Evolutionary conservation across 1,140 invertebrate genomes (phyloP).

Genomic region (Megalonaias nervosa): DNA sequence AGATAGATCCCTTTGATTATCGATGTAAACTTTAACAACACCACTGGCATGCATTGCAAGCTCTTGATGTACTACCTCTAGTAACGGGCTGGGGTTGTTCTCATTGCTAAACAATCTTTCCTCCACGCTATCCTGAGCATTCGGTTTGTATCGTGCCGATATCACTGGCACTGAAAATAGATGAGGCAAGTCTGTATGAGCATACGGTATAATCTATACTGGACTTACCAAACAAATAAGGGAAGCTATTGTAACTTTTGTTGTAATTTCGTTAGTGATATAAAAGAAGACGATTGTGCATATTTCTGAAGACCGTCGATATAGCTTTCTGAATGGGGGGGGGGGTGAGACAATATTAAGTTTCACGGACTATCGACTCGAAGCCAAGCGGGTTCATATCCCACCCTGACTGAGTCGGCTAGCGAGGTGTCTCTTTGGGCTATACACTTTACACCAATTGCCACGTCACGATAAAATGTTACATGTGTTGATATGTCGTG

Average conservation of each 20-base stretch:
- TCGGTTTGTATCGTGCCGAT: conserved; percentile 14
- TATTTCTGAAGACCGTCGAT: too few relatives aligned
- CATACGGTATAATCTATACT: not conserved
- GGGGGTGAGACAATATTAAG: not conserved
- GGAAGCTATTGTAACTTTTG: too few relatives aligned
- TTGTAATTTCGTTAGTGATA: too few relatives aligned
- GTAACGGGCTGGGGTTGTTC: conserved; percentile 33
- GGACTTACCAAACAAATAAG: not conserved
- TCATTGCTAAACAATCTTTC: conserved; percentile 24
- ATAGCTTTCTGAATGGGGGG: not conserved
- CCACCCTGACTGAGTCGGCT: too few relatives aligned
- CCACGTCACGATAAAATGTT: too few relatives aligned
- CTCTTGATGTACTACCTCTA: conserved; percentile 33
- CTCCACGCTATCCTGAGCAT: not conserved
- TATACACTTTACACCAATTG: too few relatives aligned
- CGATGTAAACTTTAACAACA: conserved; percentile 23
- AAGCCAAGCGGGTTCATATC: too few relatives aligned
- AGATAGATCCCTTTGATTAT: conserved; percentile 19
- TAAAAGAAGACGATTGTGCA: too few relatives aligned
- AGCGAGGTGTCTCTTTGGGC: too few relatives aligned
- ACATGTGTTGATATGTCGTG: too few relatives aligned
- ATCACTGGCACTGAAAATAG: conserved; percentile 18
- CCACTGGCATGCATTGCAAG: conserved; percentile 30
- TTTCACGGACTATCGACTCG: not conserved
- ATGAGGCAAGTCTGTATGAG: not conserved